Conservation (phyloP, 2,113 vertebrate species). For the Lophotis ruficrista region DNA sequence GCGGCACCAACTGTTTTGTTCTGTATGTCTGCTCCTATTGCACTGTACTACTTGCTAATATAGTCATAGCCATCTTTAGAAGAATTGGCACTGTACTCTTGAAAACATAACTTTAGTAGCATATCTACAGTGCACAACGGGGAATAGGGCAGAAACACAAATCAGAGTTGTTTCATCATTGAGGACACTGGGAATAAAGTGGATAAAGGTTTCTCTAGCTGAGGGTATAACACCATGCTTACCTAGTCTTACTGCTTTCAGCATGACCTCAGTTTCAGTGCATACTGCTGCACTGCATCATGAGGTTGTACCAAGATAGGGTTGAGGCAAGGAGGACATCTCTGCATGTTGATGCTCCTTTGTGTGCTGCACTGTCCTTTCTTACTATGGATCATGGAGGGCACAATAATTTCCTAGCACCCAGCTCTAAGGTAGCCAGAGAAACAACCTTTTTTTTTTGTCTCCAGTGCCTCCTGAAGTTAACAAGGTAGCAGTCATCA, state of each 20-base stretch:
- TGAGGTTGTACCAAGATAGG: not conserved
- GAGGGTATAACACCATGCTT: fast-evolving
- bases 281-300: not conserved
- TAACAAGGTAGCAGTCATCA: not conserved
- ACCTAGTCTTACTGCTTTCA: not conserved
- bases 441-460: not conserved
- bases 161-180: not conserved
- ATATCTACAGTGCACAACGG: not conserved
- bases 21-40: not conserved
- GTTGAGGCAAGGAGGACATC: not conserved
- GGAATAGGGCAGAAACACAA: not conserved
- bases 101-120: not conserved
- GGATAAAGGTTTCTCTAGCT: not conserved
- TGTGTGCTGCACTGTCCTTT: not conserved
- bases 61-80: not conserved
- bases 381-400: not conserved
- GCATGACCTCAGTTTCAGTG: fast-evolving
- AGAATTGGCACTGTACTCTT: not conserved
- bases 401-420: not conserved
- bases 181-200: not conserved
- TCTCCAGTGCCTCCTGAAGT: not conserved
- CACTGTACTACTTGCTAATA: not conserved
- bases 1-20: not conserved
- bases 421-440: not conserved
- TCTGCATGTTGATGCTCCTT: not conserved